These are phyloP conservation scores for Ceyx margarethae DNA, from an alignment of 2,113 vertebrate genomes.

Conservation along the genomic window DNA sequence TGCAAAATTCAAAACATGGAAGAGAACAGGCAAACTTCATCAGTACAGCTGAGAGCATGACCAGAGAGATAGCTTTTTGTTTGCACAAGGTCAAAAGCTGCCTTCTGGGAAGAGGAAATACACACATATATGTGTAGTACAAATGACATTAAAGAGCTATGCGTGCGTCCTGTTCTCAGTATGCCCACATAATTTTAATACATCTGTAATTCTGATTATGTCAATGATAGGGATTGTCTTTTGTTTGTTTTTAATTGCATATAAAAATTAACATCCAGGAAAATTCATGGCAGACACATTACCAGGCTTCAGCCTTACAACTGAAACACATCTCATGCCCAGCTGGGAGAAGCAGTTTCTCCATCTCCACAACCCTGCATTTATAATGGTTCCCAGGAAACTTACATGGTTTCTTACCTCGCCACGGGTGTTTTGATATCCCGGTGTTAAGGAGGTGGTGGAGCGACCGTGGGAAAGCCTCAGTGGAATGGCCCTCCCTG, in stretches of 20 bases:
- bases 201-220: slow-evolving; percentile 7
- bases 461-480: slow-evolving; percentile 22
- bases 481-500: neutral
- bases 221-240: neutral
- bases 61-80: slow-evolving; percentile 15
- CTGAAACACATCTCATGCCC: neutral
- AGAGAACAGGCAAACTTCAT: neutral
- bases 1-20: neutral
- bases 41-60: neutral
- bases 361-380: neutral
- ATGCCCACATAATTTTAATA: neutral
- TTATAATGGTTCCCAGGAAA: neutral
- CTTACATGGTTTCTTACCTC: slow-evolving; percentile 33
- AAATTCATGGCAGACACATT: slow-evolving; percentile 8
- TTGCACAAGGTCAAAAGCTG: neutral
- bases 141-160: neutral
- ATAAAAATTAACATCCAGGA: neutral
- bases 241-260: neutral
- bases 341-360: neutral
- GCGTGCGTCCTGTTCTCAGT: neutral
- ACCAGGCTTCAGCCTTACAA: neutral
- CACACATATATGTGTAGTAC: neutral
- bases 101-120: neutral
- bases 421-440: neutral
- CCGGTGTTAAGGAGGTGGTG: neutral